A percentile compares a stretch with the other conserved stretches of the same genome.
phyloP scores from a whole-genome alignment of 2,113 vertebrate genomes.

The Tringa solitaria region DNA sequence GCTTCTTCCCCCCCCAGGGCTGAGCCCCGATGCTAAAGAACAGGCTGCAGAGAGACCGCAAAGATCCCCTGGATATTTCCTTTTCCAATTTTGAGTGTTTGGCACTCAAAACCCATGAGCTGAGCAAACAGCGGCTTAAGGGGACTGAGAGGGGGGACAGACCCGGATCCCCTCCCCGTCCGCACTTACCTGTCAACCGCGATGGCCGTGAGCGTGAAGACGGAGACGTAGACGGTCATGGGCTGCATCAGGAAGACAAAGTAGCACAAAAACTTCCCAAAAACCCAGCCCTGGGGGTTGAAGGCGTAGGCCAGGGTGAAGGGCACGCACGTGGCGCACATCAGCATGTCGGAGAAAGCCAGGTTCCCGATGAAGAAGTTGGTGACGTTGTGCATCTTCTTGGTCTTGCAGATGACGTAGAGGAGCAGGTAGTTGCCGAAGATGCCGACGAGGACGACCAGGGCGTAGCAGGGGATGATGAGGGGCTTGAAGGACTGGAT shows the following conservation, averaged over 20 bases:
- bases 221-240: constrained; percentile 86
- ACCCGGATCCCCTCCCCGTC: fast-evolving
- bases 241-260: constrained; percentile 88
- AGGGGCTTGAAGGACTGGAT: constrained; percentile 86
- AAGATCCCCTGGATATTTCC: not conserved
- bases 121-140: not conserved
- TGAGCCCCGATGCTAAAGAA: not conserved
- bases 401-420: constrained; percentile 85
- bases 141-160: fast-evolving
- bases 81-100: not conserved
- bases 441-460: constrained; percentile 82
- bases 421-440: constrained; percentile 87
- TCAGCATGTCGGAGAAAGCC: constrained; percentile 90
- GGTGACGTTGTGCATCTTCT: constrained; percentile 90
- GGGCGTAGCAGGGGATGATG: constrained; percentile 85
- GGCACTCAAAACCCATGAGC: not conserved
- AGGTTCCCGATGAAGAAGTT: constrained; percentile 90
- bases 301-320: constrained; percentile 88
- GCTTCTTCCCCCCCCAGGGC: not conserved
- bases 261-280: constrained; percentile 87
- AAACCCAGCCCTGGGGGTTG: constrained; percentile 87
- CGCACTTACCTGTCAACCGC: constrained; percentile 82
- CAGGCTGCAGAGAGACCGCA: not conserved
- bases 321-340: constrained; percentile 86
- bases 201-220: constrained; percentile 87